Evolutionary conservation across 2,797 vertebrate genomes (phyloP).

Genomic region (Micropoecilia bifurca): DNA sequence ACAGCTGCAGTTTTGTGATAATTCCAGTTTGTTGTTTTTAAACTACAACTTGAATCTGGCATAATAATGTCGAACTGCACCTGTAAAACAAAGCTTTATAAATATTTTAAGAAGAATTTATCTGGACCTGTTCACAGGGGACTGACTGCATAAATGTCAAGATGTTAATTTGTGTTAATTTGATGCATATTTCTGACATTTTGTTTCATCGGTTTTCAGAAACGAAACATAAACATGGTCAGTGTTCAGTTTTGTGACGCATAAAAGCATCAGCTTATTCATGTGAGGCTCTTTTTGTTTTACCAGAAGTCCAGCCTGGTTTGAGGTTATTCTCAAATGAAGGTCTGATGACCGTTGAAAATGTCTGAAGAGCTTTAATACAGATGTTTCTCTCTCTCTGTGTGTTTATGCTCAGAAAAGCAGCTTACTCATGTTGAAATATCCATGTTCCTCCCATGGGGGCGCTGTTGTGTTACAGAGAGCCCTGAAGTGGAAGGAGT

Average conservation of each 20-base stretch:
- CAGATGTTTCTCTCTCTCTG: constrained; percentile 1
- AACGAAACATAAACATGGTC: background rate
- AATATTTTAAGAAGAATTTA: background rate
- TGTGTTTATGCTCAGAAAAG: background rate
- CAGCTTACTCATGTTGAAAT: constrained; percentile 24
- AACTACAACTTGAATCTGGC: background rate
- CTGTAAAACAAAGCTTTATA: background rate
- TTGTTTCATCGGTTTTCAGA: background rate
- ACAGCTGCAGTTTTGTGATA: background rate
- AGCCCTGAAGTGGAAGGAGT: constrained; percentile 34
- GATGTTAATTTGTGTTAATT: background rate
- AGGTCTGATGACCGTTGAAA: background rate
- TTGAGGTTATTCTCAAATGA: background rate
- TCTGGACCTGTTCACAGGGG: background rate
- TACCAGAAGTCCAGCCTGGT: background rate
- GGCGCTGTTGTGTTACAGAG: constrained; percentile 72
- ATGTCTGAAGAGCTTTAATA: constrained; percentile 6
- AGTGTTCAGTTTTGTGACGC: background rate
- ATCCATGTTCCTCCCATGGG: constrained; percentile 58
- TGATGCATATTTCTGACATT: background rate
- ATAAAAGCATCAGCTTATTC: background rate
- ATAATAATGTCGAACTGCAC: background rate
- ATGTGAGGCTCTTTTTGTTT: background rate
- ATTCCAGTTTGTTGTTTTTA: background rate
- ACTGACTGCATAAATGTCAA: background rate